Evolutionary conservation across 2,888 invertebrate species (phyloP), one percentile per base, ranked within the genome.

Genomic region (Patella depressa): DNA sequence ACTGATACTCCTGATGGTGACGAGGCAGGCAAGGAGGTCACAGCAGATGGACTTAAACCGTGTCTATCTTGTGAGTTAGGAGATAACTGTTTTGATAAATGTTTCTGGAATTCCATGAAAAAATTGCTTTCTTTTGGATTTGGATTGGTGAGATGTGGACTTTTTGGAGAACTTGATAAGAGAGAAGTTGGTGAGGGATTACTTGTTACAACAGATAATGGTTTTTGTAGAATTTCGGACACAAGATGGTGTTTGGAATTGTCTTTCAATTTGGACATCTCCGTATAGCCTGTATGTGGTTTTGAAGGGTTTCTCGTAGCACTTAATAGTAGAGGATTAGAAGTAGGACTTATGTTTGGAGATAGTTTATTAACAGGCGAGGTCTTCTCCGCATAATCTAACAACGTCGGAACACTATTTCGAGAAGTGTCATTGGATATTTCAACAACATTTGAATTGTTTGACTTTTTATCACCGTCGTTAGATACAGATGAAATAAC

Each of bases 51-150:
- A 65, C 11, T 24, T 12, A 24, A 12, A 65, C 19, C 24, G 2
- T 15, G 65, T 24, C 65, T 65, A 19, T 65, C 65, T 65, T 19
- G 74, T 53, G 53, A 74, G 53, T 15, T 59, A 9, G n/a, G 74
- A 69, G n/a, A n/a, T 34, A 65, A 24, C 24, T 65, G 65, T 65
- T 65, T 65, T 2, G 65, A 65, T 29, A 76, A 76, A 82, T 82
- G 84, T 72, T 84, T 85, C 74, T 84, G 82, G 83, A 83, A 86
- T 77, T 85, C 84, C 45, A 83, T 81, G 74, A 84, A 73, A 73
- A 79, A 86, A 5, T 78, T 76, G 71, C 74, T 79, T 57, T 78
- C 78, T n/a, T 73, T 71, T 12, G 79, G 80, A 73, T 72, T 79
- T 70, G 65, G 34, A 55, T 73, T 71, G 12, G 69, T 24, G n/a